Percentiles rank a stretch among this genome's conserved stretches.
phyloP scores from a whole-genome alignment of 1,140 invertebrate genomes.

The Drosophila parvula region DNA sequence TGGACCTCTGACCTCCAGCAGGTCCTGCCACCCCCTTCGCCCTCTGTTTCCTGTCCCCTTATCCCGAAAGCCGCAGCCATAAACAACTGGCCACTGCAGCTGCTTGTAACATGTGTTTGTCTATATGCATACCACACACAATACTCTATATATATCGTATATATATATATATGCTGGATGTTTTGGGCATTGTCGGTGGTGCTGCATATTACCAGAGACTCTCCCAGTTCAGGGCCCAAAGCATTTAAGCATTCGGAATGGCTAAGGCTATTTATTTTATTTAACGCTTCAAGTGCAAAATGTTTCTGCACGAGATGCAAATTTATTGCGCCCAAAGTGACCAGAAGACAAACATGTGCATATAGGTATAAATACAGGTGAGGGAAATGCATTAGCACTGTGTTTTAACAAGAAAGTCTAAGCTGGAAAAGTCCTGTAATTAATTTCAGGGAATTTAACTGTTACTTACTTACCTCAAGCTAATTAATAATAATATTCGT shows the following conservation, averaged over 20 bases:
- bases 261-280: slow-evolving; percentile 59
- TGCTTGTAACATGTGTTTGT: slow-evolving; percentile 57
- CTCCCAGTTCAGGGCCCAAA: slow-evolving; percentile 18
- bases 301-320: slow-evolving; percentile 47
- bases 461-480: not conserved
- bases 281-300: slow-evolving; percentile 56
- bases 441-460: too few species aligned
- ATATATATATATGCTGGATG: not conserved
- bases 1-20: slow-evolving; percentile 30
- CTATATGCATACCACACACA: slow-evolving; percentile 13
- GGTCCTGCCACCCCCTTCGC: not conserved
- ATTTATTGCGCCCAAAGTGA: slow-evolving; percentile 38
- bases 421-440: not conserved
- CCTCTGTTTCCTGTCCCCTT: not conserved
- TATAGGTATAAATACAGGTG: not conserved
- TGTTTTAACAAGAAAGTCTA: not conserved
- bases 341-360: slow-evolving; percentile 1
- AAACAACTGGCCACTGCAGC: slow-evolving; percentile 60
- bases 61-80: slow-evolving; percentile 42
- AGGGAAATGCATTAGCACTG: too few species aligned
- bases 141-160: slow-evolving; percentile 4
- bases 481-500: too few species aligned
- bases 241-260: slow-evolving; percentile 53
- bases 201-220: slow-evolving; percentile 34
- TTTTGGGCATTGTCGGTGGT: slow-evolving; percentile 24